Evolutionary conservation across 2,888 invertebrate species (phyloP).

Genomic region (Panzeria rudis): DNA sequence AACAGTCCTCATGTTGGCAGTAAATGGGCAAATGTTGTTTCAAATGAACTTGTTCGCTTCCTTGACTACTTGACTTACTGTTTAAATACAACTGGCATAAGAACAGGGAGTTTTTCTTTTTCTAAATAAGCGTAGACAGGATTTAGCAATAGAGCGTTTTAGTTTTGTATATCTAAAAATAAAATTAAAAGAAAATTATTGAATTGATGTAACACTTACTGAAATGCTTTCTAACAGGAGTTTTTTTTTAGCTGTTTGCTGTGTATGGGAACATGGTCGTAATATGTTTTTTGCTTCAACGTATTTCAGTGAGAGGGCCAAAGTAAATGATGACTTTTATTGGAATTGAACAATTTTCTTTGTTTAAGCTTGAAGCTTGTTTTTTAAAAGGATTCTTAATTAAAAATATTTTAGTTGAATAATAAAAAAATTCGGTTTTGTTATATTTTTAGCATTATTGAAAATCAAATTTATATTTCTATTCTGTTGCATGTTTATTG

Average conservation of each 20-base stretch:
- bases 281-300: background rate
- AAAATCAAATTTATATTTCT: too few relatives aligned
- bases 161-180: background rate
- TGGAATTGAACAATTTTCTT: too few relatives aligned
- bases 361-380: too few relatives aligned
- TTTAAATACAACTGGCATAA: background rate
- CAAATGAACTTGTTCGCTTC: background rate
- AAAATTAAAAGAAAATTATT: background rate
- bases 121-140: conserved; percentile 23
- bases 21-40: conserved; percentile 7
- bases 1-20: conserved; percentile 5
- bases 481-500: too few relatives aligned
- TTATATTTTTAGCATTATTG: too few relatives aligned
- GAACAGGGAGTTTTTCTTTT: background rate
- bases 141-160: conserved; percentile 3
- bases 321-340: too few relatives aligned
- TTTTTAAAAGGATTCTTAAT: too few relatives aligned
- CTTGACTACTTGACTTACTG: too few relatives aligned
- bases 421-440: too few relatives aligned
- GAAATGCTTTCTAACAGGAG: background rate
- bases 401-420: too few relatives aligned
- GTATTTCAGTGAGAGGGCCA: too few relatives aligned
- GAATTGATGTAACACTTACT: background rate
- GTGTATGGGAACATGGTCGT: too few relatives aligned
- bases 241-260: background rate